Conservation (phyloP, 1,140 invertebrate species). For the Penaeus japonicus region DNA sequence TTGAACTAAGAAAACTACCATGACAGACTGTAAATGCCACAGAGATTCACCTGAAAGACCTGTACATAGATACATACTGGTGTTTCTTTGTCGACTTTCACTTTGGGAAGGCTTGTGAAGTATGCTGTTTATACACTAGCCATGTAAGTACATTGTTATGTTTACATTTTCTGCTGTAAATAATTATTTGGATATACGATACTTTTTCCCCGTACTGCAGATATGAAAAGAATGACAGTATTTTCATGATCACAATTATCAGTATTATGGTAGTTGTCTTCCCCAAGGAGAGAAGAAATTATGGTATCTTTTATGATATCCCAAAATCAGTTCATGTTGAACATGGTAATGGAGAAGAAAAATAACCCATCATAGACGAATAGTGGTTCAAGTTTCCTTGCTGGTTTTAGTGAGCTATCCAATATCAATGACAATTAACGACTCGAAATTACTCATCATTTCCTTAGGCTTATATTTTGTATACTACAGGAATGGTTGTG, state of each 20-base stretch:
- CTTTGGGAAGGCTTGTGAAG: too few species aligned
- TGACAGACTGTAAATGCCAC: too few species aligned
- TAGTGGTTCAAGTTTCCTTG: too few species aligned
- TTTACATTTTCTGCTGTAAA: neutral
- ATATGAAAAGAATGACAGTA: neutral
- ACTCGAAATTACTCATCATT: neutral
- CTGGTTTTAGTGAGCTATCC: too few species aligned
- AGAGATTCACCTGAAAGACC: too few species aligned
- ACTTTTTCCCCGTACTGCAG: neutral
- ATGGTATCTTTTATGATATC: neutral
- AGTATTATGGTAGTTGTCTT: conserved; percentile 47
- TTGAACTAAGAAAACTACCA: too few species aligned
- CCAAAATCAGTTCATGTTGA: neutral
- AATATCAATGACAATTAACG: neutral
- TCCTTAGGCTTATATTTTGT: neutral
- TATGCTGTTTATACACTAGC: too few species aligned
- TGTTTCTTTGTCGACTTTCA: too few species aligned
- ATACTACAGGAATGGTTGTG: neutral
- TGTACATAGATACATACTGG: too few species aligned
- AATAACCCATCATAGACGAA: neutral
- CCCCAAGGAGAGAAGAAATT: neutral
- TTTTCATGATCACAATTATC: conserved; percentile 23
- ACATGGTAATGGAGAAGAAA: neutral
- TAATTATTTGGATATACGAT: neutral
- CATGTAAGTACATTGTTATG: neutral